Conservation (phyloP, 2,113 vertebrate species). For the Chunga burmeisteri region DNA sequence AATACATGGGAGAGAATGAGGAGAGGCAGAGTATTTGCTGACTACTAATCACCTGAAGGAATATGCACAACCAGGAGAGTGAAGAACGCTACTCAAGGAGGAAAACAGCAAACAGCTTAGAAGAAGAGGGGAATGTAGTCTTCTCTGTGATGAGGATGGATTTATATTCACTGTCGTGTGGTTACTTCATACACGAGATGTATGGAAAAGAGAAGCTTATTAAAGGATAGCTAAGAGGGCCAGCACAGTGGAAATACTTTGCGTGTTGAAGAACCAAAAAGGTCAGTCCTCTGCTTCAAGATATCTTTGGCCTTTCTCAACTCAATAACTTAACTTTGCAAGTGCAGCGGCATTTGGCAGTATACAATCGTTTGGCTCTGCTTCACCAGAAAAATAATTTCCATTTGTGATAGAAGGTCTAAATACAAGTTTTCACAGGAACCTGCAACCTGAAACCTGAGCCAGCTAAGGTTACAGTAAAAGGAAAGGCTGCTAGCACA, state of each 20-base stretch:
- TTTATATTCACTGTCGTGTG: background rate
- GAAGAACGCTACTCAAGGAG: background rate
- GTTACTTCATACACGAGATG: background rate
- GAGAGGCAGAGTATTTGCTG: background rate
- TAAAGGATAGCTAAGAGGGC: background rate
- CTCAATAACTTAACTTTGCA: background rate
- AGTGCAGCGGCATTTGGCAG: background rate
- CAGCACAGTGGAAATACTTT: background rate
- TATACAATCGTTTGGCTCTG: background rate
- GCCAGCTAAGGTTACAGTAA: slow-evolving; percentile 1
- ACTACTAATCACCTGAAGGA: background rate
- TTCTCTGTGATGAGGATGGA: background rate
- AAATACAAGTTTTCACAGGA: slow-evolving; percentile 31
- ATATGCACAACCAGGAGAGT: background rate
- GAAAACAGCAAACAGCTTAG: background rate
- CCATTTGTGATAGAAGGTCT: background rate
- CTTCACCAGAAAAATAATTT: slow-evolving; percentile 4
- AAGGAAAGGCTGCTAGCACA: background rate
- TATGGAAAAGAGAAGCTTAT: background rate
- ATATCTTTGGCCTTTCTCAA: background rate
- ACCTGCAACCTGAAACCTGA: background rate
- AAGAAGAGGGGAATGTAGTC: background rate
- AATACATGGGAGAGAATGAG: background rate
- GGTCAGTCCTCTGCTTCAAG: background rate
- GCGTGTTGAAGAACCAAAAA: background rate